Conservation (phyloP, 1,140 invertebrate genomes). For the Popillia japonica region DNA sequence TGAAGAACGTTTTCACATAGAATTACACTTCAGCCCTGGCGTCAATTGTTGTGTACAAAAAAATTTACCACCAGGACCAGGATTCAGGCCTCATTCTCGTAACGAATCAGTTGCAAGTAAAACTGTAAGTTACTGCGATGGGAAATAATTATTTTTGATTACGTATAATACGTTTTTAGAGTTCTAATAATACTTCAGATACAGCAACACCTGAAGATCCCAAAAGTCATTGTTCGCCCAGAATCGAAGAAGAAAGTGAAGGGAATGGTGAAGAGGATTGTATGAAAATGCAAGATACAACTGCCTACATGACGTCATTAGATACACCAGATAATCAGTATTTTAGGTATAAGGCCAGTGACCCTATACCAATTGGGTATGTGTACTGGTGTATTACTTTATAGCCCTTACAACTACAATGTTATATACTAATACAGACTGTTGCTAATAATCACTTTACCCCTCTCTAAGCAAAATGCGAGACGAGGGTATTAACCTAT, state of each 20-base stretch:
- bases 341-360: constrained; percentile 63
- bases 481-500: too few species aligned
- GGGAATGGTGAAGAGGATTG: constrained; percentile 54
- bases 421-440: constrained; percentile 13
- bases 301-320: constrained; percentile 37
- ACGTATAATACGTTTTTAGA: constrained; percentile 41
- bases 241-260: constrained; percentile 76
- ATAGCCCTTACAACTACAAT: constrained; percentile 4
- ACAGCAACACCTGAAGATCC: constrained; percentile 58
- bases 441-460: too few species aligned
- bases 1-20: constrained; percentile 94
- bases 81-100: constrained; percentile 89
- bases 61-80: constrained; percentile 90
- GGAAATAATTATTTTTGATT: background rate
- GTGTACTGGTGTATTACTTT: constrained; percentile 41
- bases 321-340: constrained; percentile 57
- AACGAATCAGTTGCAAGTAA: constrained; percentile 74
- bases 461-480: too few species aligned
- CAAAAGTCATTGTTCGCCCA: constrained; percentile 62
- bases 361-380: constrained; percentile 75
- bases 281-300: constrained; percentile 21
- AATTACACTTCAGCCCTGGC: constrained; percentile 97
- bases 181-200: constrained; percentile 51
- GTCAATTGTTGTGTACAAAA: constrained; percentile 96
- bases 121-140: constrained; percentile 39